These are phyloP conservation scores for Aphaenogaster rudis DNA, from an alignment of 1,140 invertebrate genomes.

Conservation along the genomic window DNA sequence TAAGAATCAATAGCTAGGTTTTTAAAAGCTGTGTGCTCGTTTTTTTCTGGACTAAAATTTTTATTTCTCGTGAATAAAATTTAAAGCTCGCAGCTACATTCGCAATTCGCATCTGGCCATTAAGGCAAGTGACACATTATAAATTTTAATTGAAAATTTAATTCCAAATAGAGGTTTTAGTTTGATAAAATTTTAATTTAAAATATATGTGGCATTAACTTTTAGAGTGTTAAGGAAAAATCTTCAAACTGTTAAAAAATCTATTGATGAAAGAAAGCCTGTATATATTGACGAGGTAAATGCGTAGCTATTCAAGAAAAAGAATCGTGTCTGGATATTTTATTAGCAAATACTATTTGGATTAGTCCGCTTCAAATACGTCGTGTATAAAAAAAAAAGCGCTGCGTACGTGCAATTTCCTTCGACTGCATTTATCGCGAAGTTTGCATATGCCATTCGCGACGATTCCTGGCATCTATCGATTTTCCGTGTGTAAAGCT, in stretches of 20 bases:
- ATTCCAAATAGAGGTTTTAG: not conserved
- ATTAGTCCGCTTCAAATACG: constrained; percentile 22
- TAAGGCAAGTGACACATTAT: not conserved
- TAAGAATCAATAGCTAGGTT: not conserved
- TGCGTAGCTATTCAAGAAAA: constrained; percentile 1
- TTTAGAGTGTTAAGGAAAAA: not conserved
- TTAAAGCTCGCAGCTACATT: not conserved
- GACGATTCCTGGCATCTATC: constrained; percentile 58
- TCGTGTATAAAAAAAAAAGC: constrained; percentile 22
- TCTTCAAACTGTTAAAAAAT: not conserved
- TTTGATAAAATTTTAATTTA: not conserved
- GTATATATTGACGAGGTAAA: not conserved
- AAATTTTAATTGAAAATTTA: not conserved
- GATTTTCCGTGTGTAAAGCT: constrained; percentile 69
- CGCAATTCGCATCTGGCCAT: not conserved
- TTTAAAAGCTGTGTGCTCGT: not conserved
- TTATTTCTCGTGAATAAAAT: not conserved
- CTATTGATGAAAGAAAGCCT: not conserved
- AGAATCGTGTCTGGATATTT: constrained; percentile 9
- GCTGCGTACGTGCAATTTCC: constrained; percentile 39
- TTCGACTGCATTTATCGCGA: constrained; percentile 38
- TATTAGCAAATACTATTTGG: constrained; percentile 14
- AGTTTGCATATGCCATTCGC: constrained; percentile 59
- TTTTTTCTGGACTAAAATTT: not conserved
- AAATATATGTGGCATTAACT: not conserved